Evolutionary conservation across 2,888 invertebrate genomes (phyloP).

Genomic region (Limnephilus lunatus): DNA sequence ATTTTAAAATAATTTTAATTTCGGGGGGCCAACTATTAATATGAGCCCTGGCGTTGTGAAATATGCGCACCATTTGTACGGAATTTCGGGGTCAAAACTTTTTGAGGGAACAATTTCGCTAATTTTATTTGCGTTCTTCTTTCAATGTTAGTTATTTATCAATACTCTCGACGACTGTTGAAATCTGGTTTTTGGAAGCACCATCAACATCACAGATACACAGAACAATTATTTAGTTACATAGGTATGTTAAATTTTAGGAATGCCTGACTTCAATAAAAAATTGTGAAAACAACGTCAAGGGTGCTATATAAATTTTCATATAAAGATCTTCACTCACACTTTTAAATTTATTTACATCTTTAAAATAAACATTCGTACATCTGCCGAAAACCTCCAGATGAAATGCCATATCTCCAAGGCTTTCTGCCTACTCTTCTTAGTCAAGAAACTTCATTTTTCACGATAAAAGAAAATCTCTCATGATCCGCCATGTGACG

Average conservation of each 20-base stretch:
- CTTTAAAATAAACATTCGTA: background rate
- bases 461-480: constrained; percentile 55
- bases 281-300: background rate
- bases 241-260: background rate
- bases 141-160: background rate
- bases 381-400: background rate
- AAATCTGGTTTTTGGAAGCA: background rate
- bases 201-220: no score
- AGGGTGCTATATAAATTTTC: background rate
- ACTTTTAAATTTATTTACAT: background rate
- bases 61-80: background rate
- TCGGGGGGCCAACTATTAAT: no score
- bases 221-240: no score
- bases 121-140: no score
- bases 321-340: background rate
- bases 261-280: background rate
- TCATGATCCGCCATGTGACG: constrained; percentile 56
- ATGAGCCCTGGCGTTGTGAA: background rate
- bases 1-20: no score
- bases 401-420: background rate
- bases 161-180: background rate
- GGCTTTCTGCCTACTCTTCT: constrained; percentile 26
- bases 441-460: constrained; percentile 56
- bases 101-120: no score
- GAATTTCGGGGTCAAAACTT: no score